Conservation (phyloP, 2,113 vertebrate species). For the Prolemur simus region DNA sequence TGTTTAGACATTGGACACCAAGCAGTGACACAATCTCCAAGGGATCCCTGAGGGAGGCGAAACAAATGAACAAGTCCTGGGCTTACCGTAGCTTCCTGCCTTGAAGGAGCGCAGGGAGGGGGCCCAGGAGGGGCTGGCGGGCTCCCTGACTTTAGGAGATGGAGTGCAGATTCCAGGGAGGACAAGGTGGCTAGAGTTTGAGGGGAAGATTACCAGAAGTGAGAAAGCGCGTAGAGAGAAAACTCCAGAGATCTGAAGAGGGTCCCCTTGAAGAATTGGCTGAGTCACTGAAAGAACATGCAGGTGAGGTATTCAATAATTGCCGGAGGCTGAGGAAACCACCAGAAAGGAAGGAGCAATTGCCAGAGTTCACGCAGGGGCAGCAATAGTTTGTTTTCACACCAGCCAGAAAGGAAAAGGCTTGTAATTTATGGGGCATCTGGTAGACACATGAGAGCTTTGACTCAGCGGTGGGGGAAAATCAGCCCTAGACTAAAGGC, state of each 20-base stretch:
- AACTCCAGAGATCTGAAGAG: not conserved
- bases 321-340: not conserved
- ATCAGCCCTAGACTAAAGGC: not conserved
- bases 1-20: not conserved
- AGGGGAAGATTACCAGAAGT: not conserved
- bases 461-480: not conserved
- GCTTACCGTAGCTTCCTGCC: not conserved
- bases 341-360: not conserved
- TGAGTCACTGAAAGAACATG: not conserved
- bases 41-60: not conserved
- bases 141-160: not conserved
- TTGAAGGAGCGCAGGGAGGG: not conserved
- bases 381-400: not conserved
- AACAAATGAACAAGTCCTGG: not conserved
- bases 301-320: not conserved
- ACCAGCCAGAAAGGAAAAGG: not conserved
- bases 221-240: not conserved
- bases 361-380: not conserved
- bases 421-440: not conserved
- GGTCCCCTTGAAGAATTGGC: not conserved
- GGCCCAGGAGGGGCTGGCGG: not conserved
- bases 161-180: not conserved
- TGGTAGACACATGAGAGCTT: not conserved
- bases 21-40: not conserved
- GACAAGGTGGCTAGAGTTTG: not conserved